Base-by-base conservation (phyloP, 2,888 invertebrate genomes). In the Sycophila texana region DNA sequence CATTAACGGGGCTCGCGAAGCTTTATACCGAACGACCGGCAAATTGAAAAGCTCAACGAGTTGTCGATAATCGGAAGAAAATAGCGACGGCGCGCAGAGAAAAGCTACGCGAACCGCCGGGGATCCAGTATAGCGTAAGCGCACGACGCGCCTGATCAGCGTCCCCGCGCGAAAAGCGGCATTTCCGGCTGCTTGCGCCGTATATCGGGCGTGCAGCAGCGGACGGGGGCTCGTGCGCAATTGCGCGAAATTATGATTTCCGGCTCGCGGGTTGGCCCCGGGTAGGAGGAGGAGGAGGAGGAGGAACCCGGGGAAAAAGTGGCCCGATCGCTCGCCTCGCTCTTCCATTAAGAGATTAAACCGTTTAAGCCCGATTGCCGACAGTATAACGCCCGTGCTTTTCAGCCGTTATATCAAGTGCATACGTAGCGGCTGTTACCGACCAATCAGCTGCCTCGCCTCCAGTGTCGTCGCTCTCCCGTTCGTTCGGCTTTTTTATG, bases 321-420 rank as follows among this genome's bases (percentile, higher is more conserved):
- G 82, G 82, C 82, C 82, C 81, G 78, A 83, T 83, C 82, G 80
- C 74, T 67, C 71, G 72, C 61, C 77, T 79, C 79, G 73, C 76
- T 81, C 80, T 77, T 77, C 79, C 79, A 81, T 81, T 76, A 78
- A 73, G 67, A 73, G 78, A 78, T 78, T 78, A 78, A 78, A 78
- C 67, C 68, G 78, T 78, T 78, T 73, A 73, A 73, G 67, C 61
- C 68, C 67, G 65, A 63, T 63, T 39, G 47, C 63, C 39, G 47
- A n/a, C 30, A 16, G 30, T 53, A n/a, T 53, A 53, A n/a, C 53
- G 63, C 63, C 39, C 63, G 18, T 39, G 39, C 18, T 63, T 63
- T 63, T 63, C 47, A 39, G 39, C 63, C 39, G 30, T 39, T 39
- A 39, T 47, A 63, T 63, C 39, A 39, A 63, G 63, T 30, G 63